Base-by-base conservation (phyloP, 1,140 invertebrate species). In the Tetramorium simillimum region DNA sequence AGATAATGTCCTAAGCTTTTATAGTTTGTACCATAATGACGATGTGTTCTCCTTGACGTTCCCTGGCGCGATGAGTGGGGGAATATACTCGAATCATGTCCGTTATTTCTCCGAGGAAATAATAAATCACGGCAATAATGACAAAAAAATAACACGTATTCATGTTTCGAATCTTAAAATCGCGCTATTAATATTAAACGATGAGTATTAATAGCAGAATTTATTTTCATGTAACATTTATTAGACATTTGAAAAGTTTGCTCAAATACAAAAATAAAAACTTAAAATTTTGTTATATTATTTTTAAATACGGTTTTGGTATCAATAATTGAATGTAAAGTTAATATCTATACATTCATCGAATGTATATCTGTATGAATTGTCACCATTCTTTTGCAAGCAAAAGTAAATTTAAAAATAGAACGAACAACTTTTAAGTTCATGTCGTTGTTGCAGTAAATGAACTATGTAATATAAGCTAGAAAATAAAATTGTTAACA, bases 21-120 rank as follows among this genome's bases (percentile, higher is more conserved):
- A 89, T 90, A 89, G 62, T 70, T 86, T 62, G 24, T 77, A 46
- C 56, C 73, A 28, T 40, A 28, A 86, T 62, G 37, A 77, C 9
- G 37, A 43, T 60, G 21, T 43, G 3, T 51, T 21, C 43, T 51
- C 43, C 14, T 80, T 51, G 24, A 46, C 18, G 5, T 21, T 65
- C 40, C 51, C 14, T 58, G 21, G n/a, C 6, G 12, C 6, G n/a
- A 9, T 24, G 43, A 3, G 43, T 67, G 40, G 60, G 43, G 40
- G n/a, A 67, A 51, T 51, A 51, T 51, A 67, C 9, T 67, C 76
- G 60, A 67, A 14, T 12, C 7, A 62, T 12, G 12, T 60, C 1
- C 4, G 43, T 67, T 67, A 78, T 78, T 33, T 4, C 28, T 78
- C 14, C 18, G 12, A 33, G 33, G 53, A 58, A 49, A 2, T 24